These are phyloP conservation scores for Neoitamus cyanurus DNA, from an alignment of 2,888 invertebrate species.

Conservation along the genomic window DNA sequence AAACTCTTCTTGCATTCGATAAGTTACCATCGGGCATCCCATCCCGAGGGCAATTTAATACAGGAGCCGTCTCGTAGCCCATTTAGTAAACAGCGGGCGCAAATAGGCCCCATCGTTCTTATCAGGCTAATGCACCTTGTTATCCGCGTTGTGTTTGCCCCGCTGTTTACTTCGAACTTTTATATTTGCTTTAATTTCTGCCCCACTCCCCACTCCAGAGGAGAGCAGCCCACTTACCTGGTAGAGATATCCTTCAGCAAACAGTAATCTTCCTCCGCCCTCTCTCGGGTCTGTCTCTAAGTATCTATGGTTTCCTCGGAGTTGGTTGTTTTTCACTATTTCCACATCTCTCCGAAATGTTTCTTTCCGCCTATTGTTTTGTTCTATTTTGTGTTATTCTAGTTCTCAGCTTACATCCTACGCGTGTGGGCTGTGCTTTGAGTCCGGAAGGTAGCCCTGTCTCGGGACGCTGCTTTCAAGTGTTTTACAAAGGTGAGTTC, in stretches of 20 bases:
- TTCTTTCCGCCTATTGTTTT: constrained; percentile 1
- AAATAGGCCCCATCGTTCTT: not conserved
- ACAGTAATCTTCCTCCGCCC: not conserved
- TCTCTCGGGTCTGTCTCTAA: not conserved
- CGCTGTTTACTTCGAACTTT: not conserved
- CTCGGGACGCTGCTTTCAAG: not conserved
- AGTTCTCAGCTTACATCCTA: not conserved
- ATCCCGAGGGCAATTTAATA: not conserved
- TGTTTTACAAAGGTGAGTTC: constrained; percentile 18
- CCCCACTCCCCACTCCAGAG: not conserved
- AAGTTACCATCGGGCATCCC: not conserved
- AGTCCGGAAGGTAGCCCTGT: not conserved
- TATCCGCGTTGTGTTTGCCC: not conserved
- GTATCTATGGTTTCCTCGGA: constrained; percentile 10
- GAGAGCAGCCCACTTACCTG: not conserved
- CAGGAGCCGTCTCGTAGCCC: not conserved
- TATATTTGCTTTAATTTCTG: not conserved
- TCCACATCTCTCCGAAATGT: not conserved
- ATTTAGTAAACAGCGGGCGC: not conserved
- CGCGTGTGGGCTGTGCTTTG: not conserved
- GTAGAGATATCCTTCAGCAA: constrained; percentile 16
- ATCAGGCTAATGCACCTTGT: constrained; percentile 5
- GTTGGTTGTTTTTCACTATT: constrained; percentile 4
- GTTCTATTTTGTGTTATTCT: not conserved
- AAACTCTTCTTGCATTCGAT: not conserved